Conservation (phyloP, 1,140 invertebrate species). For the Anastatus disparis region DNA sequence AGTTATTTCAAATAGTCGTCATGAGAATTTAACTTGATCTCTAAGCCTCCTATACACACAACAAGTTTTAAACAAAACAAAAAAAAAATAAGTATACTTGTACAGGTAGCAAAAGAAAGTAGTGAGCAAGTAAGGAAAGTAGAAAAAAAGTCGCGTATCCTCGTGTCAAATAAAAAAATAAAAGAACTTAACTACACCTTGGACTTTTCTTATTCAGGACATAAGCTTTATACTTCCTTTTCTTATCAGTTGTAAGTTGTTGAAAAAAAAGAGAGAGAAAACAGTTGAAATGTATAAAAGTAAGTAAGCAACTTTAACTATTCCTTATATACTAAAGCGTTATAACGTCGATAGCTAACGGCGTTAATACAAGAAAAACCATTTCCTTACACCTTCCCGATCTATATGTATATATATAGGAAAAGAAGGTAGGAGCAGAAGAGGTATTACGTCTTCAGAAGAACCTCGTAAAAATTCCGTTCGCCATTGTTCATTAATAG, state of each 20-base stretch:
- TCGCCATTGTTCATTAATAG: slow-evolving; percentile 19
- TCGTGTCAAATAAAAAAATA: slow-evolving; percentile 19
- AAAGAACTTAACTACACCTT: slow-evolving; percentile 29
- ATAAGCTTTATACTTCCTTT: neutral
- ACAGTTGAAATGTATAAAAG: neutral
- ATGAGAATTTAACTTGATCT: no score
- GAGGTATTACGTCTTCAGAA: neutral
- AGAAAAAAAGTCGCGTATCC: slow-evolving; percentile 1
- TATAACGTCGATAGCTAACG: neutral
- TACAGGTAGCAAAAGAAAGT: neutral
- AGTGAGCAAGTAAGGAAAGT: neutral
- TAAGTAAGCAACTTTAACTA: slow-evolving; percentile 2
- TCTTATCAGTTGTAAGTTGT: no score
- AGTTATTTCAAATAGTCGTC: no score
- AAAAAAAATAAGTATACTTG: neutral
- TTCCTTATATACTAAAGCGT: no score
- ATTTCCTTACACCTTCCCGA: no score
- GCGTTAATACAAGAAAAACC: slow-evolving; percentile 1
- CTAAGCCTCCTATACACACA: no score
- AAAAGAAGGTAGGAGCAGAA: neutral
- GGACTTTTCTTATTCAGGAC: slow-evolving; percentile 22
- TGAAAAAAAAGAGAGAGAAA: no score
- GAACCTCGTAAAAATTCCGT: slow-evolving; percentile 25
- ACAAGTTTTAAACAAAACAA: no score
- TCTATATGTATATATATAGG: neutral